A percentile compares a stretch with the other conserved stretches of the same genome.
phyloP scores from a whole-genome alignment of 2,888 invertebrate species.

The Empis livida region DNA sequence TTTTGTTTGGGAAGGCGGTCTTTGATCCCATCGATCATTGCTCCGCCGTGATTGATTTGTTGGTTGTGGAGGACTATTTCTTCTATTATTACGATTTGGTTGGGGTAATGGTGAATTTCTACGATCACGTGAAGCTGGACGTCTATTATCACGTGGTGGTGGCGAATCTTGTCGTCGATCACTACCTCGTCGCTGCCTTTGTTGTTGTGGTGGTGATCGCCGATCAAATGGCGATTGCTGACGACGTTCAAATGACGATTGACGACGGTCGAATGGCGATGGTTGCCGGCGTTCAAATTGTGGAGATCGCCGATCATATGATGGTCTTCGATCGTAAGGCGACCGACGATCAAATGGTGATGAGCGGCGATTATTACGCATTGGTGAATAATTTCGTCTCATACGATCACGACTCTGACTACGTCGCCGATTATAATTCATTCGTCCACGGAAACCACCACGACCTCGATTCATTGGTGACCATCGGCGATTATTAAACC shows the following conservation, averaged over 20 bases:
- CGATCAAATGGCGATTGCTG: conserved; percentile 15
- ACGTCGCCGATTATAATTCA: conserved; percentile 23
- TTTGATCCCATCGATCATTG: neutral
- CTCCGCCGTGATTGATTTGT: neutral
- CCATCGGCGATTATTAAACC: neutral
- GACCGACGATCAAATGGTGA: conserved; percentile 12
- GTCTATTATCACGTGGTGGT: conserved; percentile 20
- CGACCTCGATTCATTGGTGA: neutral
- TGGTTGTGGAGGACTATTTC: neutral
- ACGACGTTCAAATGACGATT: conserved; percentile 17
- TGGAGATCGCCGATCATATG: conserved; percentile 16
- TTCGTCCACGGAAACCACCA: conserved; percentile 9
- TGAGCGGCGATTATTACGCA: conserved; percentile 10
- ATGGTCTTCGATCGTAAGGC: conserved; percentile 14
- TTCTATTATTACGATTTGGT: neutral
- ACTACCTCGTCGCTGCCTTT: conserved; percentile 21
- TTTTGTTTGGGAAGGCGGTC: neutral
- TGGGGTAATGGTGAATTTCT: neutral
- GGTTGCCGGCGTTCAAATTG: conserved; percentile 11
- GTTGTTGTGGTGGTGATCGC: conserved; percentile 22
- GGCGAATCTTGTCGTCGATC: conserved; percentile 21
- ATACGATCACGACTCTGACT: conserved; percentile 22
- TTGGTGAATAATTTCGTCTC: neutral
- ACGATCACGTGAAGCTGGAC: conserved; percentile 1
- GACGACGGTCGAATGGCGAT: conserved; percentile 16